Conservation (phyloP, 2,888 invertebrate species). For the Caenorhabditis plicata region DNA sequence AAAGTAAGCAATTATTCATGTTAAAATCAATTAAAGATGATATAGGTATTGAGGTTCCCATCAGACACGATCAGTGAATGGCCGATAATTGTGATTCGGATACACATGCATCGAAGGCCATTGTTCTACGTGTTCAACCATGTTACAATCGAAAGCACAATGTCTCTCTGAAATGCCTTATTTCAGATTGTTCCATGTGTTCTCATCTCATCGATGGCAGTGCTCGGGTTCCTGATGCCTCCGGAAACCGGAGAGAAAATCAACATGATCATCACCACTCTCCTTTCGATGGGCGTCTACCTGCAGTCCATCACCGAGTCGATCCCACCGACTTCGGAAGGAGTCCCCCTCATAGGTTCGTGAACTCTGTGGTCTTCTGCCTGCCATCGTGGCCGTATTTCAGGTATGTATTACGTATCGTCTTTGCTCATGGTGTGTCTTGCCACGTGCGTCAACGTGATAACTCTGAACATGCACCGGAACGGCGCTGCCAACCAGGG, state of each 20-base stretch:
- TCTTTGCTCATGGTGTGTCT: constrained; percentile 70
- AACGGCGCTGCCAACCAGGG: constrained; percentile 62
- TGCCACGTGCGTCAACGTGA: constrained; percentile 74
- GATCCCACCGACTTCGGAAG: constrained; percentile 72
- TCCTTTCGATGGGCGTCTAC: constrained; percentile 71
- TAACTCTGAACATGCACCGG: constrained; percentile 79
- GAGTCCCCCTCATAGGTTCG: constrained; percentile 71
- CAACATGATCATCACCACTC: constrained; percentile 70
- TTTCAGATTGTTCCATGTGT: constrained; percentile 70
- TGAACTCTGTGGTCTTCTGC: background rate
- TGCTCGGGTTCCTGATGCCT: constrained; percentile 72
- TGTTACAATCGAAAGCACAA: constrained; percentile 27
- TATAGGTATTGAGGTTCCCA: constrained; percentile 47
- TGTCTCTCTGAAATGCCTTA: background rate
- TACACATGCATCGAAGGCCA: constrained; percentile 69
- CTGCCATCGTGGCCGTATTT: too few relatives aligned
- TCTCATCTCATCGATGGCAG: constrained; percentile 70
- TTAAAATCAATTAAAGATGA: background rate
- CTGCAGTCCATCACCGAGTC: constrained; percentile 70
- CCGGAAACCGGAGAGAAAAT: constrained; percentile 70
- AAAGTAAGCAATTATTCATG: constrained; percentile 34
- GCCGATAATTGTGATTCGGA: constrained; percentile 70
- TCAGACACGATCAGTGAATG: constrained; percentile 66
- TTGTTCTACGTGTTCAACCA: constrained; percentile 70
- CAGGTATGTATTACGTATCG: constrained; percentile 71